Conservation (phyloP, 2,797 vertebrate genomes). For the Microctenopoma steveboyesi region DNA sequence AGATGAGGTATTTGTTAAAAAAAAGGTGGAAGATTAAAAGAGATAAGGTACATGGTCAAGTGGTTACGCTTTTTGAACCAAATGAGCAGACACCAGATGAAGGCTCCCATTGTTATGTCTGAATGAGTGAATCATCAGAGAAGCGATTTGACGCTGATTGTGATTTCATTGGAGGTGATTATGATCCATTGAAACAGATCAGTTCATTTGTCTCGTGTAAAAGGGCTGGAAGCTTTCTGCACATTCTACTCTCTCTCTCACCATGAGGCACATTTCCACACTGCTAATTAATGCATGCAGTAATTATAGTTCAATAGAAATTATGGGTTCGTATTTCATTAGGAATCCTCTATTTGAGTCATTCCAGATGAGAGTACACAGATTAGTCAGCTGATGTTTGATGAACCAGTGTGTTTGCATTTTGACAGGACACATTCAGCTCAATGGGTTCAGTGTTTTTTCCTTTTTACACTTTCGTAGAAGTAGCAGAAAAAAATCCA, state of each 20-base stretch:
- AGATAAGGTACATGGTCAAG: slow-evolving; percentile 22
- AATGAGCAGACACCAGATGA: background rate
- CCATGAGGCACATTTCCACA: slow-evolving; percentile 31
- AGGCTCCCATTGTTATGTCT: slow-evolving; percentile 35
- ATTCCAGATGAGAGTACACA: slow-evolving; percentile 58
- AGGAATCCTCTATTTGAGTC: slow-evolving; percentile 55
- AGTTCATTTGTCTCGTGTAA: slow-evolving; percentile 53
- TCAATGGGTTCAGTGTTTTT: background rate
- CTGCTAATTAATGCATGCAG: slow-evolving; percentile 64
- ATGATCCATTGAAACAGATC: slow-evolving; percentile 56
- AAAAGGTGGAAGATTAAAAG: slow-evolving; percentile 21
- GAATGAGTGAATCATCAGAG: slow-evolving; percentile 52
- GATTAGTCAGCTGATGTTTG: slow-evolving; percentile 59
- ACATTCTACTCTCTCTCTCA: slow-evolving; percentile 44
- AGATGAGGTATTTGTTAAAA: slow-evolving; percentile 15
- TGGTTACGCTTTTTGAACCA: slow-evolving; percentile 8
- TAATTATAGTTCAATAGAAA: slow-evolving; percentile 75
- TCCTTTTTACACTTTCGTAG: background rate
- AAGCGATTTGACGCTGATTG: slow-evolving; percentile 39
- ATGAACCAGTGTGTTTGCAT: slow-evolving; percentile 22
- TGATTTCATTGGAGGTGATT: slow-evolving; percentile 59
- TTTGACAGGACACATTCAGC: slow-evolving; percentile 30
- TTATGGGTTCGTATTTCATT: slow-evolving; percentile 72
- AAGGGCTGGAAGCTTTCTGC: slow-evolving; percentile 39
- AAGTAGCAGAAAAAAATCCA: too few relatives aligned